phyloP scores from a whole-genome alignment of 2,113 vertebrate genomes.

The Galemys pyrenaicus region DNA sequence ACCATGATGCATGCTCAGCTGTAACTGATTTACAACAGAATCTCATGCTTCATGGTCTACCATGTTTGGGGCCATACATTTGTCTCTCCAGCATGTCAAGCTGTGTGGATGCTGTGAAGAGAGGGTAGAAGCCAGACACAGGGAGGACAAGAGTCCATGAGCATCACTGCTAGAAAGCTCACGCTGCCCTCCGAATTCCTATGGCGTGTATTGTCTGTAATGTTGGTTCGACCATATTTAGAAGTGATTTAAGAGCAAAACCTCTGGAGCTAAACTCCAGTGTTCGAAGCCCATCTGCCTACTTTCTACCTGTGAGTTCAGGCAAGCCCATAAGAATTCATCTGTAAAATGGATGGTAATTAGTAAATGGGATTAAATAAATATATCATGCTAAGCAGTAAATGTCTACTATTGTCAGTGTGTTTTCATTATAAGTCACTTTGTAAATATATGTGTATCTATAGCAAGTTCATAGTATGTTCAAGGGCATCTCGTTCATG shows the following conservation, averaged over 20 bases:
- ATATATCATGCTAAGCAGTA: neutral
- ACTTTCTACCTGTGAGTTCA: neutral
- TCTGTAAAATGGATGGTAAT: neutral
- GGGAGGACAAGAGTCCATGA: neutral
- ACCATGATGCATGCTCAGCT: neutral
- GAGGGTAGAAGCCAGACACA: rapidly evolving
- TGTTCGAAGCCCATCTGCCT: neutral
- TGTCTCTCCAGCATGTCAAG: neutral
- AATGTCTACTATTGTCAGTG: neutral
- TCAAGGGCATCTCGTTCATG: neutral
- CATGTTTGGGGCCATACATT: neutral
- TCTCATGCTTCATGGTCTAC: neutral
- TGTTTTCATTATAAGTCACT: neutral
- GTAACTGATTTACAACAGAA: neutral
- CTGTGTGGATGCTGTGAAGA: neutral
- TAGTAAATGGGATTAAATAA: neutral
- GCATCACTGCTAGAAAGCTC: neutral
- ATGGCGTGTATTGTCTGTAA: neutral
- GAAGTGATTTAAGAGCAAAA: neutral
- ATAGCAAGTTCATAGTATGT: neutral
- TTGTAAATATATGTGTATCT: neutral
- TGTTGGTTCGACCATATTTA: neutral
- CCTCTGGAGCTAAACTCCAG: neutral
- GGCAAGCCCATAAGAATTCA: neutral
- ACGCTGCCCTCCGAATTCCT: neutral